These are phyloP conservation scores for Oreotrochilus melanogaster DNA, from an alignment of 2,113 vertebrate species.

Conservation along the genomic window DNA sequence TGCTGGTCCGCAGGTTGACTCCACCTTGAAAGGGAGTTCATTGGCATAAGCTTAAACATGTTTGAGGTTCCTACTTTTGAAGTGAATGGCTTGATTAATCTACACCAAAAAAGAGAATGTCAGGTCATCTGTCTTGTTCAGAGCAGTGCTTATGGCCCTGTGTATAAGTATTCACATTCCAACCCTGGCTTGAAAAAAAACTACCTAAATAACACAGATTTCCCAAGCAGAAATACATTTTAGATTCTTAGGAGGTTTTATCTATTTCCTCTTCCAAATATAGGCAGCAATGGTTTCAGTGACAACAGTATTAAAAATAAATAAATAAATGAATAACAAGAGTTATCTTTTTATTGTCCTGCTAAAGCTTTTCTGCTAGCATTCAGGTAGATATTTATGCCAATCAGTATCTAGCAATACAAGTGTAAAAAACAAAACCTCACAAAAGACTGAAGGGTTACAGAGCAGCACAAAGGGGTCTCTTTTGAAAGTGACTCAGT, in stretches of 20 bases:
- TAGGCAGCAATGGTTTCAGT: background rate
- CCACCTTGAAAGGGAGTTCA: background rate
- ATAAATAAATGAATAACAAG: background rate
- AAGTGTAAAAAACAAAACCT: background rate
- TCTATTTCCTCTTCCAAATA: background rate
- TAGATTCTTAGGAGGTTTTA: background rate
- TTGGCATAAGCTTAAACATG: background rate
- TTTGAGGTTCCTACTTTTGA: background rate
- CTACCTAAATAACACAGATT: background rate
- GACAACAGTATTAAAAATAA: background rate
- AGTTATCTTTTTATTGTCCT: background rate
- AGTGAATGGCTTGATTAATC: background rate
- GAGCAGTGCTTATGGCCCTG: background rate
- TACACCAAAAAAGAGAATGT: background rate
- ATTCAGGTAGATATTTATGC: background rate
- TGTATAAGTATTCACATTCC: background rate
- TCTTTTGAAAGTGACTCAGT: conserved; percentile 40
- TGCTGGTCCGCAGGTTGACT: background rate
- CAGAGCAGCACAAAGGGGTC: conserved; percentile 34
- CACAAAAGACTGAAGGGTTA: conserved; percentile 29
- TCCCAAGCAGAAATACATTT: background rate
- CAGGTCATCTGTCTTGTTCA: background rate
- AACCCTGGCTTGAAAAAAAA: background rate
- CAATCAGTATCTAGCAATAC: background rate
- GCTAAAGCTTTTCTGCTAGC: background rate